A percentile compares a stretch with the other conserved stretches of the same genome.
These are phyloP conservation scores for Eutrigla gurnardus DNA, from an alignment of 2,797 vertebrate species.

Conservation along the genomic window DNA sequence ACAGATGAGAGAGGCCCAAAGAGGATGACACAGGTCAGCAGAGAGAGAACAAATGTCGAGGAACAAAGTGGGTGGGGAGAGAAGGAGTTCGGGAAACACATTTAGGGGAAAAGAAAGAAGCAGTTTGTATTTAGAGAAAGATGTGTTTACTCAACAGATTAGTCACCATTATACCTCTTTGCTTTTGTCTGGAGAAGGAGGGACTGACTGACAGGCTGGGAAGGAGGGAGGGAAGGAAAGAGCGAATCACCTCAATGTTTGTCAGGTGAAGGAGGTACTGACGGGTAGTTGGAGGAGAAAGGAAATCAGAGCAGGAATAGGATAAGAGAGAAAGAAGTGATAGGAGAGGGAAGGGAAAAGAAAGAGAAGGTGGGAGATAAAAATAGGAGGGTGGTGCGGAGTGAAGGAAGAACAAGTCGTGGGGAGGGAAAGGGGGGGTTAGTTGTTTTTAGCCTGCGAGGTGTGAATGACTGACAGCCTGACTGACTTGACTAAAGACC, in stretches of 20 bases:
- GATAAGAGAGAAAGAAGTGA: slow-evolving; percentile 32
- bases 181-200: slow-evolving; percentile 76
- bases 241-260: slow-evolving; percentile 65
- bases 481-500: slow-evolving; percentile 61
- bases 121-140: slow-evolving; percentile 66
- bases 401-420: slow-evolving; percentile 26
- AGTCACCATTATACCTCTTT: slow-evolving; percentile 78
- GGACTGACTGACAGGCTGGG: slow-evolving; percentile 72
- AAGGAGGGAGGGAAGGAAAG: slow-evolving; percentile 48
- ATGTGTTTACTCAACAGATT: slow-evolving; percentile 81
- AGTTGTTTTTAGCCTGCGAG: not conserved
- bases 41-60: slow-evolving; percentile 52
- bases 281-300: slow-evolving; percentile 58
- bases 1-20: slow-evolving; percentile 55
- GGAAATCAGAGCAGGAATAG: slow-evolving; percentile 52
- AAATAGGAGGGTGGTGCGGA: not conserved
- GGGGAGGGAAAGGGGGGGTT: too few species aligned
- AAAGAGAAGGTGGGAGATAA: slow-evolving; percentile 21
- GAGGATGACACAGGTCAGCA: slow-evolving; percentile 63
- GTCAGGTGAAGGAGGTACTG: slow-evolving; percentile 66
- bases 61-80: slow-evolving; percentile 66
- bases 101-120: slow-evolving; percentile 62
- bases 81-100: slow-evolving; percentile 57
- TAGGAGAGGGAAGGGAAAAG: slow-evolving; percentile 29
- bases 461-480: slow-evolving; percentile 68